Percentiles rank a stretch among this genome's conserved stretches.
phyloP scores from a whole-genome alignment of 1,140 invertebrate species.

The Nilaparvata lugens region DNA sequence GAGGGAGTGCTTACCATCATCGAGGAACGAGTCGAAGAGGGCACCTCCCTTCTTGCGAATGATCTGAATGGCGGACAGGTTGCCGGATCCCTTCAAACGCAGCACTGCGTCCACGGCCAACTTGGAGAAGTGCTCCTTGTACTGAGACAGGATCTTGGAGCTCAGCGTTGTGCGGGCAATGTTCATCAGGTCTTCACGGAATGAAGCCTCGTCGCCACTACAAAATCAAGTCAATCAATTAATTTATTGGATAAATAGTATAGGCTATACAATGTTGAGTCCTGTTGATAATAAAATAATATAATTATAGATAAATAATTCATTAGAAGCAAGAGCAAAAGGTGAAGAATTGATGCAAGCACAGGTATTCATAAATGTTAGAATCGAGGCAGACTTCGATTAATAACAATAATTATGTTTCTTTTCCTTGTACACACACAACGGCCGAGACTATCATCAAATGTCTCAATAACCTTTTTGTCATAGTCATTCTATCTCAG shows the following conservation, averaged over 20 bases:
- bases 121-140: constrained; percentile 94
- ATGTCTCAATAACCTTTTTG: too few species aligned
- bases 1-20: constrained; percentile 63
- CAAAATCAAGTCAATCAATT: not conserved
- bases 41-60: constrained; percentile 93
- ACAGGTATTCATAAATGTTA: too few species aligned
- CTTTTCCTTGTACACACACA: too few species aligned
- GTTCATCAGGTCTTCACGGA: constrained; percentile 86
- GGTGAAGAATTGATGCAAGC: too few species aligned
- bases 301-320: not conserved
- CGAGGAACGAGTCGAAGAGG: constrained; percentile 90
- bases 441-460: too few species aligned
- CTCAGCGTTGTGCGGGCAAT: constrained; percentile 96
- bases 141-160: constrained; percentile 96
- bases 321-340: too few species aligned
- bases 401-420: too few species aligned
- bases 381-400: too few species aligned
- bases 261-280: not conserved
- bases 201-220: constrained; percentile 64
- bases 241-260: too few species aligned
- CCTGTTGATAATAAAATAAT: not conserved
- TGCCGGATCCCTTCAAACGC: constrained; percentile 89
- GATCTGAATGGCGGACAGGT: constrained; percentile 93
- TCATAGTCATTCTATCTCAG: too few species aligned
- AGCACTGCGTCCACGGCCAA: constrained; percentile 93